phyloP scores from a whole-genome alignment of 2,797 vertebrate genomes.

The Oreochromis grahami region DNA sequence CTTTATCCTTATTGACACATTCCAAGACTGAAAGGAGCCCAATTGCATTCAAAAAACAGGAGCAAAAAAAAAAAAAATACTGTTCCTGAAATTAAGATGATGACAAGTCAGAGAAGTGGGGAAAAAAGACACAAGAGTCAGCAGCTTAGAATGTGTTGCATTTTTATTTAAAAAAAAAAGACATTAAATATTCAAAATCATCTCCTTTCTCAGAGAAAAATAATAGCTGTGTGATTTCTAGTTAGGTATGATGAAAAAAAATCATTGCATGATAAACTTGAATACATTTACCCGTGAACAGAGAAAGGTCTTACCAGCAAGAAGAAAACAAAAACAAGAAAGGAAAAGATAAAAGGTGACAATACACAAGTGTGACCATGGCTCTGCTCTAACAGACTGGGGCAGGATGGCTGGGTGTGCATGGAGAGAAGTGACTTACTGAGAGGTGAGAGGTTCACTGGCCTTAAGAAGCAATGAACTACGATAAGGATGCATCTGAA shows the following conservation, averaged over 20 bases:
- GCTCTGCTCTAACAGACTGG: conserved; percentile 61
- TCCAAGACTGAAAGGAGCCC: conserved; percentile 62
- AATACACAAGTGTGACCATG: conserved; percentile 53
- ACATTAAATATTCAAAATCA: conserved; percentile 83
- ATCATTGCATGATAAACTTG: conserved; percentile 56
- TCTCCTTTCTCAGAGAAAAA: conserved; percentile 70
- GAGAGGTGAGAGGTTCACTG: conserved; percentile 42
- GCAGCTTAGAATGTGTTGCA: conserved; percentile 78
- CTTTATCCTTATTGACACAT: conserved; percentile 74
- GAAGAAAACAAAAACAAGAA: not conserved
- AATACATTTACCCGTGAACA: conserved; percentile 81
- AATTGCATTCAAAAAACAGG: conserved; percentile 42
- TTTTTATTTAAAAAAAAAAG: conserved; percentile 75
- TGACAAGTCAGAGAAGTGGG: not conserved
- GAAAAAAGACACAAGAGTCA: not conserved
- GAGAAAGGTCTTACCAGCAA: conserved; percentile 69
- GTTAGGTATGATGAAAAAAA: conserved; percentile 74
- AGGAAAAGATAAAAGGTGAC: conserved; percentile 57
- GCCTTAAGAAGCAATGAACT: conserved; percentile 17
- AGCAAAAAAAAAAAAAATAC: not conserved
- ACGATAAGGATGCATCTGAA: conserved; percentile 38
- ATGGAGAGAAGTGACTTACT: conserved; percentile 49
- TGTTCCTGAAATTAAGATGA: not conserved
- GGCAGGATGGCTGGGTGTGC: conserved; percentile 59
- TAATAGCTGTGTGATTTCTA: conserved; percentile 73